Evolutionary conservation across 2,888 invertebrate species (phyloP), one percentile per base, ranked within the genome.

Genomic region (Cataglyphis rosenhaueri): DNA sequence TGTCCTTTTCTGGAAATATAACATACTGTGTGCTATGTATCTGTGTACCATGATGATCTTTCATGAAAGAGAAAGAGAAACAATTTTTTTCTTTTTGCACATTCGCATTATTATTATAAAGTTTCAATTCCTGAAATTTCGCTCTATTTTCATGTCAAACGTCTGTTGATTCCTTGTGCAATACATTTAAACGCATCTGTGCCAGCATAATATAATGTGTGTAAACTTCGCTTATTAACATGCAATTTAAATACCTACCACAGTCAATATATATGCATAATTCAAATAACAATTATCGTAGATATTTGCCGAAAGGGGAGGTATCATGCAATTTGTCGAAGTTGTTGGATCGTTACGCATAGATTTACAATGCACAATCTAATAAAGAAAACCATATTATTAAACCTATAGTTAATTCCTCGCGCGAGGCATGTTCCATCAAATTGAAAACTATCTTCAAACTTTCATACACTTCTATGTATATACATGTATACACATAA

Each of bases 161-260:
- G 92, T 92, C 92, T 92, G 92, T 92, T 91, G 91, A 92, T 88
- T 92, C 88, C 85, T 90, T 92, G 92, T 93, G 93, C 93, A 92
- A 88, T 92, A 92, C 93, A 92, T 92, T 93, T 92, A 93, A 92
- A 93, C 93, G 93, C 92, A 93, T 93, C 93, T 93, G 93, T 93
- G 93, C 93, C 93, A 93, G 92, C 93, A 92, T 93, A 52, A 52
- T 52, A 90, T 86, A 86, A 87, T 86, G 85, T 89, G 85, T 88
- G 76, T 86, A 82, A 85, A 70, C 81, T 79, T 83, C 74, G 79
- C 73, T 83, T 83, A 66, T 88, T 62, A 68, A 70, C 91, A 92
- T 92, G 92, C 92, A 91, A 83, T 87, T 88, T 84, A 76, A 82
- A 87, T 89, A 88, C 86, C 88, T 84, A 87, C 84, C 87, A 88